Evolutionary conservation across 2,888 invertebrate species (phyloP), one percentile per base, ranked within the genome.

Genomic region (Fissipunctia ypsillon): DNA sequence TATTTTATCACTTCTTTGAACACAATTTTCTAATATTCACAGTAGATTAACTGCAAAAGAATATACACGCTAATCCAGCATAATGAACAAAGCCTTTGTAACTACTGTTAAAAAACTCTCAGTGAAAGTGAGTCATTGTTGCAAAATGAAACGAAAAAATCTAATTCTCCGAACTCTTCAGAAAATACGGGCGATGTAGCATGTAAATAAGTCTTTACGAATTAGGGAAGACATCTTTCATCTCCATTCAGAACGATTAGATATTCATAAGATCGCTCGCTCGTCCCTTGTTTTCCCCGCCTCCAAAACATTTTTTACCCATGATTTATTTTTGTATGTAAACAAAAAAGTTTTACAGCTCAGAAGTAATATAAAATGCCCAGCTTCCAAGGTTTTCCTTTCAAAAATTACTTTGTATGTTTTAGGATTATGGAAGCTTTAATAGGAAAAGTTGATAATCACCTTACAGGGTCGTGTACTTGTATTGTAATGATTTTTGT

Each of bases 181-280:
- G 86, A 88, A 89, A 91, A 90, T 84, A 90, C 82, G 85, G 78
- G 81, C 84, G 87, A 88, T 88, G 90, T 89, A 86, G 88, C 90
- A 91, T 91, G 89, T 92, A 93, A 93, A 94, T 93, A 93, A 91
- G 93, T 93, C 92, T 89, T 90, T 87, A 85, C 89, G 91, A 93
- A 94, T 95, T 94, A 94, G 89, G 90, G 85, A 89, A 91, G 90
- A 88, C 91, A 94, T 95, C 93, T 93, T 93, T 94, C 93, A 94
- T 93, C 91, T 92, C 88, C 89, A 88, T 93, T 93, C 92, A 87
- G 86, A 89, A 83, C 90, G 92, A 94, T 95, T 94, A 94, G 93
- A 90, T 94, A 94, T 95, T 95, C 94, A 94, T 94, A 92, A 94
- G 92, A 88, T 84, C 91, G 89, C 88, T 88, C 88, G 87, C 83